A percentile compares a stretch with the other conserved stretches of the same genome.
phyloP scores from a whole-genome alignment of 2,797 vertebrate genomes.

The Phoebastria nigripes region DNA sequence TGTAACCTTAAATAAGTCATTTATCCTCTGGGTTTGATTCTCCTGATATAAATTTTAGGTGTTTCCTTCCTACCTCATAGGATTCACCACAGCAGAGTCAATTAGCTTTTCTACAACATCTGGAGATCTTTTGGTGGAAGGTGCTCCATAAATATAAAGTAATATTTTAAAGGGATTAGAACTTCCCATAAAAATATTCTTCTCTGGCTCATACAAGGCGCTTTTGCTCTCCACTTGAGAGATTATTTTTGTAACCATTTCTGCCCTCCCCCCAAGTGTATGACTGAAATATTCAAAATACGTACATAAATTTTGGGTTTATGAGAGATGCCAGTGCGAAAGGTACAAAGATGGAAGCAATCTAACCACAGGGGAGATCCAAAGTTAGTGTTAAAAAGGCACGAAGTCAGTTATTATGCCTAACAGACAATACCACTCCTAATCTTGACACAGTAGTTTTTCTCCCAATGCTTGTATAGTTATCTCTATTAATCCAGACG shows the following conservation, averaged over 20 bases:
- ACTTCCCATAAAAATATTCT: neutral
- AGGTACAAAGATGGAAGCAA: neutral
- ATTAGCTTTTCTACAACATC: neutral
- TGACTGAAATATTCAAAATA: neutral
- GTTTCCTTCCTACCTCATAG: neutral
- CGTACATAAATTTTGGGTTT: fast-evolving
- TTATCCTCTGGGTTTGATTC: neutral
- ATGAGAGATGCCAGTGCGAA: neutral
- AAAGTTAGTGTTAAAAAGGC: neutral
- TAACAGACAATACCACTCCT: neutral
- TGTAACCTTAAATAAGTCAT: neutral
- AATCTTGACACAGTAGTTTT: neutral
- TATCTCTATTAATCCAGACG: neutral
- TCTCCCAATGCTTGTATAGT: neutral
- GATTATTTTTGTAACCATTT: neutral
- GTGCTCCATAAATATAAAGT: neutral
- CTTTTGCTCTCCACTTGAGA: neutral
- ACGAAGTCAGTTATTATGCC: neutral
- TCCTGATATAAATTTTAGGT: neutral
- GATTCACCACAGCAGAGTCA: neutral
- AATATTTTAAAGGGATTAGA: neutral
- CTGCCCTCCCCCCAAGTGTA: neutral
- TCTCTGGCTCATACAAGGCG: fast-evolving
- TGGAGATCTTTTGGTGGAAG: neutral
- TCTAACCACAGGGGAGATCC: neutral